phyloP scores from a whole-genome alignment of 2,797 vertebrate genomes.

The Spinus pinus region DNA sequence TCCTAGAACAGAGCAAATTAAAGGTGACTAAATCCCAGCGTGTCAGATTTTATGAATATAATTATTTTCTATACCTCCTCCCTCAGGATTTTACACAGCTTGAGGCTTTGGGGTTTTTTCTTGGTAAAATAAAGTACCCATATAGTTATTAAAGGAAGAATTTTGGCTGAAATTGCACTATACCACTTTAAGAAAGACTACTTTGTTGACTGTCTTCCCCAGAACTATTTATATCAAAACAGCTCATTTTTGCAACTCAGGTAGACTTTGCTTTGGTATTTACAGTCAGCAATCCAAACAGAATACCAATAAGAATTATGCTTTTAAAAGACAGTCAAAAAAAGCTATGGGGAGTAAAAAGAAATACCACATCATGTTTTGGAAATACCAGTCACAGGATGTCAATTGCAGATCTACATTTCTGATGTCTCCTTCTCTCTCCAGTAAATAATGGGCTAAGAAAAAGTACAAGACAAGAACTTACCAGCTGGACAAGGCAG shows the following conservation, averaged over 20 bases:
- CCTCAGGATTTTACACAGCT: not conserved
- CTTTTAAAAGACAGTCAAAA: not conserved
- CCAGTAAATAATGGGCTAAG: not conserved
- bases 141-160: not conserved
- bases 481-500: not conserved
- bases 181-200: not conserved
- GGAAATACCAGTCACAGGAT: slow-evolving; percentile 36
- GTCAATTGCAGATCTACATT: not conserved
- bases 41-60: not conserved
- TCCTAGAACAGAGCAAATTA: not conserved
- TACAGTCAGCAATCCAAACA: not conserved
- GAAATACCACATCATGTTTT: not conserved
- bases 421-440: not conserved
- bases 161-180: not conserved
- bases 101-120: not conserved
- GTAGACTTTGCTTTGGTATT: not conserved
- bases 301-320: not conserved
- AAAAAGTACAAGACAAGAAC: not conserved
- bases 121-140: not conserved
- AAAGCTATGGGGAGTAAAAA: slow-evolving; percentile 21
- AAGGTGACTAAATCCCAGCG: not conserved
- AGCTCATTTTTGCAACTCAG: not conserved
- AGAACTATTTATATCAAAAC: not conserved
- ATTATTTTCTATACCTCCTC: not conserved
- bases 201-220: not conserved